These are phyloP conservation scores for Aelia acuminata DNA, from an alignment of 2,888 invertebrate genomes.

Conservation along the genomic window DNA sequence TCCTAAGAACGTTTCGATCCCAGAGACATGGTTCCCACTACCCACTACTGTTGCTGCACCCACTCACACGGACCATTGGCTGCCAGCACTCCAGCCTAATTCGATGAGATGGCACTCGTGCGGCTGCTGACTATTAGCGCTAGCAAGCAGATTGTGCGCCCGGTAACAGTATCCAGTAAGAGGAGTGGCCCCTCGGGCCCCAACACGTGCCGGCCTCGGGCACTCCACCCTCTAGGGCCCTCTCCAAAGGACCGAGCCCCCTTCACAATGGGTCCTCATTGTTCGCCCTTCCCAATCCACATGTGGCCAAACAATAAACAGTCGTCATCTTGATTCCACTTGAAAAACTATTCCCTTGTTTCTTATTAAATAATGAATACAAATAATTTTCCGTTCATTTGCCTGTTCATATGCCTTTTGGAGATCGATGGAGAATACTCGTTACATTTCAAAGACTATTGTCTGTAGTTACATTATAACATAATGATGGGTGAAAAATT, in stretches of 20 bases:
- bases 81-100: background rate
- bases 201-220: conserved; percentile 3
- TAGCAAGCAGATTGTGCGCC: background rate
- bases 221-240: background rate
- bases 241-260: background rate
- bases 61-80: background rate
- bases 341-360: conserved; percentile 2
- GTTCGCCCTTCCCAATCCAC: background rate
- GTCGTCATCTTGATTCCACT: background rate
- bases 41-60: background rate
- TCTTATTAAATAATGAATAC: conserved; percentile 22
- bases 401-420: too few species aligned
- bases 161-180: background rate
- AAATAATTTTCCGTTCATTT: background rate
- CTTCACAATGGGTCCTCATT: background rate
- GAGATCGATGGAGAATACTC: too few species aligned
- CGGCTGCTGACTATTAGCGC: background rate
- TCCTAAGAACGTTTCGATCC: too few species aligned
- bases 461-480: too few species aligned
- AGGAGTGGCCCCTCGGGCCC: background rate
- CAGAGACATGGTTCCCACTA: too few species aligned
- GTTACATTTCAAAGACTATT: too few species aligned
- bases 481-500: too few species aligned
- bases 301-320: conserved; percentile 33
- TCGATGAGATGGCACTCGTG: background rate